A percentile compares a stretch with the other conserved stretches of the same genome.
Evolutionary conservation across 2,113 vertebrate genomes (phyloP).

Genomic region (Diphyllodes magnificus): DNA sequence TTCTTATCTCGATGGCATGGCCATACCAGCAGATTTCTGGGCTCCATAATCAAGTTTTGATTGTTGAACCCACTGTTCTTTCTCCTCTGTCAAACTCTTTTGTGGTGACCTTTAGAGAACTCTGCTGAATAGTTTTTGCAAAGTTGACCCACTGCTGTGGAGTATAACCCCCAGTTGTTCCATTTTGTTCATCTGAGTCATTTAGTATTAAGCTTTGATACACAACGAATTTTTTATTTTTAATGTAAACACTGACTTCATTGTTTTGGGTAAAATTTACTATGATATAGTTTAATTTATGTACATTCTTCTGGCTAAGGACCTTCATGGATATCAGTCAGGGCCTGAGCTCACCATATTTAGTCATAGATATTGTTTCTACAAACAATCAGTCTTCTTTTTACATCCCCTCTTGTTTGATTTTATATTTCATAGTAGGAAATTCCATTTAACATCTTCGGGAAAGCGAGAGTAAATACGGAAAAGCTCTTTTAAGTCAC

Average conservation of each 20-base stretch:
- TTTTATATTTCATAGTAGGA: not conserved
- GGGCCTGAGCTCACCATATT: not conserved
- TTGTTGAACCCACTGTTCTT: conserved; percentile 11
- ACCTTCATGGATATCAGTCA: not conserved
- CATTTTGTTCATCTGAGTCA: not conserved
- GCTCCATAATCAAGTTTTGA: not conserved
- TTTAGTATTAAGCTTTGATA: not conserved
- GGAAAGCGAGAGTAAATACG: not conserved
- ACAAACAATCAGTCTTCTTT: not conserved
- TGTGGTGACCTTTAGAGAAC: conserved; percentile 1
- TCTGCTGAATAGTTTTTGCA: conserved; percentile 44
- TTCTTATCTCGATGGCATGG: not conserved
- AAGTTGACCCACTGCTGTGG: conserved; percentile 1
- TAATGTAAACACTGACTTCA: not conserved
- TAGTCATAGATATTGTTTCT: not conserved
- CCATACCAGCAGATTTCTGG: not conserved
- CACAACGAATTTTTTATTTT: not conserved
- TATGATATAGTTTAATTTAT: not conserved
- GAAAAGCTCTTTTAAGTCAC: not conserved
- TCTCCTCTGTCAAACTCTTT: not conserved
- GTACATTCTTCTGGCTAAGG: not conserved
- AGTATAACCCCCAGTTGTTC: not conserved
- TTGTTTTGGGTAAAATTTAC: not conserved
- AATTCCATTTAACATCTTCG: not conserved
- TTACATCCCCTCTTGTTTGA: not conserved